Conservation (phyloP, 2,888 invertebrate species). For the Diarsia dahlii region DNA sequence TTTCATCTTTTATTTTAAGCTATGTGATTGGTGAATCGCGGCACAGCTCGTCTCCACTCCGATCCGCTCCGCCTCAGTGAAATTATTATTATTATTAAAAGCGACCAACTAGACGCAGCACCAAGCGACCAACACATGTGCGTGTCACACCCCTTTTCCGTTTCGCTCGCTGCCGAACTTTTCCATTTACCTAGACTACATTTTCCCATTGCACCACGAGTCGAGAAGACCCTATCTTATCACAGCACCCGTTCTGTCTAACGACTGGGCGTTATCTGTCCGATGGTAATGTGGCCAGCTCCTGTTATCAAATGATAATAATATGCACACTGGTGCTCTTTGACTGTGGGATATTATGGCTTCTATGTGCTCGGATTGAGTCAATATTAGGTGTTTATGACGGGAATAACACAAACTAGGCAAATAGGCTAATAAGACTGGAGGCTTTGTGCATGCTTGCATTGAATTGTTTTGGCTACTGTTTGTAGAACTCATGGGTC, state of each 20-base stretch:
- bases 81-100: too few species aligned
- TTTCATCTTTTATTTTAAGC: too few species aligned
- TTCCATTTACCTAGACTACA: neutral
- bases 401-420: conserved; percentile 3
- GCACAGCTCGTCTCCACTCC: too few species aligned
- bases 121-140: neutral
- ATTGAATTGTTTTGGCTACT: neutral
- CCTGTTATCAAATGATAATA: conserved; percentile 68
- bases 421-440: too few species aligned
- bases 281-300: conserved; percentile 61
- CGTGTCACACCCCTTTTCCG: neutral
- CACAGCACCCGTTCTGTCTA: conserved; percentile 64
- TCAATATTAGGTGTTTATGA: conserved; percentile 7
- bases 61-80: too few species aligned
- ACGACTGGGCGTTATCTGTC: conserved; percentile 66
- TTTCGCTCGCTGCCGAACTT: neutral
- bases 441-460: neutral
- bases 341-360: conserved; percentile 27
- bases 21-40: too few species aligned
- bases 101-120: neutral
- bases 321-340: conserved; percentile 50
- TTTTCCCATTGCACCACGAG: conserved; percentile 45
- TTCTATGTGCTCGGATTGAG: conserved; percentile 26
- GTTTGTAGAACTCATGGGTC: neutral
- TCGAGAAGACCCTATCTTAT: conserved; percentile 69